Conservation (phyloP, 2,797 vertebrate species). For the Propithecus deckenii region DNA sequence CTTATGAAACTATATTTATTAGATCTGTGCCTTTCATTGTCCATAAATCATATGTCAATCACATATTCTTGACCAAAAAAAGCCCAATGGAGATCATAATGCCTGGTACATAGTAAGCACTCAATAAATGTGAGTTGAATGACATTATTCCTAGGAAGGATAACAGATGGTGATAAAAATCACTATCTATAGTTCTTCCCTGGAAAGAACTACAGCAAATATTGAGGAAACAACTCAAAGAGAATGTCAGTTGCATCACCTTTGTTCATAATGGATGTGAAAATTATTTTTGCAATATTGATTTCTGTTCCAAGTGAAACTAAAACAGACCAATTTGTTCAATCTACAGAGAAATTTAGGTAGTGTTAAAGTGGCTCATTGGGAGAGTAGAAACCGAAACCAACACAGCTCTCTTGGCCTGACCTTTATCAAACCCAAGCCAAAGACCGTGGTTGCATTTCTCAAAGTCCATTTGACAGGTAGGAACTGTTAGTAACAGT, state of each 20-base stretch:
- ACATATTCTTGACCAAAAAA: not conserved
- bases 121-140: not conserved
- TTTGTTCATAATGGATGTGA: slow-evolving; percentile 60
- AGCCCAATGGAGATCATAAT: not conserved
- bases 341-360: slow-evolving; percentile 32
- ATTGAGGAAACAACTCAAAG: slow-evolving; percentile 61
- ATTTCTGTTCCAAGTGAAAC: slow-evolving; percentile 65
- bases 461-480: slow-evolving; percentile 51
- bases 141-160: slow-evolving; percentile 6
- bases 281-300: slow-evolving; percentile 68
- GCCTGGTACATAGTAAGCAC: not conserved
- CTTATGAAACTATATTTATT: not conserved
- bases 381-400: not conserved
- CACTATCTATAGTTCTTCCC: not conserved
- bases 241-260: slow-evolving; percentile 39
- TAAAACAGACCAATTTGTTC: slow-evolving; percentile 49
- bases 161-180: not conserved
- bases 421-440: slow-evolving; percentile 52
- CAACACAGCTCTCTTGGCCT: not conserved
- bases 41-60: not conserved
- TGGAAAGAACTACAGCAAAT: not conserved
- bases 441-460: not conserved
- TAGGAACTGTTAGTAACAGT: slow-evolving; percentile 41
- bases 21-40: not conserved
- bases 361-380: slow-evolving; percentile 10